Base-by-base conservation (phyloP, 1,140 invertebrate genomes). In the Linepithema humile region DNA sequence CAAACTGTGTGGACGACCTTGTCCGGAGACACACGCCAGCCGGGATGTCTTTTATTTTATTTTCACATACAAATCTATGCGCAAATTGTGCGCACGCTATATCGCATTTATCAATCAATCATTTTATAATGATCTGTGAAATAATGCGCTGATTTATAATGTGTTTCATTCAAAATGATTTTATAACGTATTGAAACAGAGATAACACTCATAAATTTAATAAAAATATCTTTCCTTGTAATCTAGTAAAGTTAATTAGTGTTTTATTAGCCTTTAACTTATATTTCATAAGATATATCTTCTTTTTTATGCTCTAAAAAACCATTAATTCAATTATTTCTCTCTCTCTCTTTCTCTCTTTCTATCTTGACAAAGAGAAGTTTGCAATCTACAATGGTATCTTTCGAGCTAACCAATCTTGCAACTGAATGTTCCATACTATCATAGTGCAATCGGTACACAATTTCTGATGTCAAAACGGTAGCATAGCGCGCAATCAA, bases 1-100 rank as follows among this genome's bases (percentile, higher is more conserved):
- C 20, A 59, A 75, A 78, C 23, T 59, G 45, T 48, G 64, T 55
- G 69, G 43, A 69, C 70, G 55, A 64, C 50, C 40, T 82, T 40
- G 83, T 50, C n/a, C 23, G 38, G 15, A 77, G 82, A 59, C 64
- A 53, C 40, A 26, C 55, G 53, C 70, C 29, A 35, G 10, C 45
- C 53, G 35, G n/a, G n/a, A n/a, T 43, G 62, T 57, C 38, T 40
- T 48, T 20, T 3, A 17, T 43, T 12, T n/a, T 57, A 29, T 55
- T 64, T 35, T 65, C 45, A 65, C n/a, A 35, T 64, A 26, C n/a
- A 50, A n/a, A 29, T 9, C n/a, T 4, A 26, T 29, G 38, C 72
- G n/a, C 38, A 12, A 32, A 38, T 32, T 20, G 10, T 17, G 15
- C 20, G 50, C 35, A 55, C 55, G 40, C 26, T 74, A 32, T 60